A percentile compares a stretch with the other conserved stretches of the same genome.
Evolutionary conservation across 2,113 vertebrate species (phyloP).

Genomic region (Tapirus terrestris): DNA sequence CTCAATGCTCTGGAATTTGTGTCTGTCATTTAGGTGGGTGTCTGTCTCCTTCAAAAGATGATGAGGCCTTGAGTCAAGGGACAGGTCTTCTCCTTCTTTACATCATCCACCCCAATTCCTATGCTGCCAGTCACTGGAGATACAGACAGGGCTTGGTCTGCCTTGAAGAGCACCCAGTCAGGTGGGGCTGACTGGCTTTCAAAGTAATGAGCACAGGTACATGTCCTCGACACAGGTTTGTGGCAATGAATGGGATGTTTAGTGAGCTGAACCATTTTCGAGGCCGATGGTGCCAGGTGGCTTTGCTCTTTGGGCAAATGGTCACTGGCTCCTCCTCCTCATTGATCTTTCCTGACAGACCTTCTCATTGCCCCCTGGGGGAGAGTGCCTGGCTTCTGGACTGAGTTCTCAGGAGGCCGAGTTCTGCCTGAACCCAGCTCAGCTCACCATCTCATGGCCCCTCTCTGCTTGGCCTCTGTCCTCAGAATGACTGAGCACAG

Average conservation of each 20-base stretch:
- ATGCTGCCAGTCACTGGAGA: background rate
- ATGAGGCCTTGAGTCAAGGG: background rate
- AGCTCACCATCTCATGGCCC: background rate
- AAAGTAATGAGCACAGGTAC: background rate
- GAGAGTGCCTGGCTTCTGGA: background rate
- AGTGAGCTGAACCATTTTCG: background rate
- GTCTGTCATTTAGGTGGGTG: background rate
- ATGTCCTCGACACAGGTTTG: background rate
- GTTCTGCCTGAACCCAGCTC: background rate
- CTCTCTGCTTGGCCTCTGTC: background rate
- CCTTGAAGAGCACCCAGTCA: background rate
- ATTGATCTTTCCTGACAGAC: background rate
- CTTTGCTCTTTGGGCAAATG: background rate
- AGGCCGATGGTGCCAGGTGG: background rate
- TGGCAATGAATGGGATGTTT: background rate
- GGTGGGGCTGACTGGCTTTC: background rate
- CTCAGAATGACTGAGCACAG: background rate
- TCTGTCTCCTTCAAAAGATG: background rate
- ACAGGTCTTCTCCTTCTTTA: background rate
- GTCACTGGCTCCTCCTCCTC: background rate
- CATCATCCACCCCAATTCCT: background rate
- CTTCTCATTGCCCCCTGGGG: background rate
- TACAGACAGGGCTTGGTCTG: background rate
- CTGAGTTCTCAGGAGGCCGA: background rate
- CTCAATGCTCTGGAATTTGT: background rate